phyloP scores from a whole-genome alignment of 2,888 invertebrate species.

The Orchesellides sinensis region DNA sequence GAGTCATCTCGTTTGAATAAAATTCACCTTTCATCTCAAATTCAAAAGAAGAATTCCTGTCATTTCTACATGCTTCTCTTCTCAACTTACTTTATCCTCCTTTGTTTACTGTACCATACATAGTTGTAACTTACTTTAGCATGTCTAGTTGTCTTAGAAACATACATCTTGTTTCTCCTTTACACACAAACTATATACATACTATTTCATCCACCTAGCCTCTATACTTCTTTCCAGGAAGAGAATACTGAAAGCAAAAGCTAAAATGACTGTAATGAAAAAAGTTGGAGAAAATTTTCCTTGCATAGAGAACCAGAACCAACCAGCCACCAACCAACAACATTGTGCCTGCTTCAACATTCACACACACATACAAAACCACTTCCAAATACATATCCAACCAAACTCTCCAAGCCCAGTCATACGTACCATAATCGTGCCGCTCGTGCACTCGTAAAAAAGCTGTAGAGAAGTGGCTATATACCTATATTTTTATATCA shows the following conservation, averaged over 20 bases:
- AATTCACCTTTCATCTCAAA: slow-evolving; percentile 55
- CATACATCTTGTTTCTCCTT: slow-evolving; percentile 7
- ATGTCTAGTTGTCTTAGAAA: background rate
- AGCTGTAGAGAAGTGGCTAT: too few relatives aligned
- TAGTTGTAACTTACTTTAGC: slow-evolving; percentile 25
- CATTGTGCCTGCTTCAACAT: background rate
- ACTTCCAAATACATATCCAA: too few relatives aligned
- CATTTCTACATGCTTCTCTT: slow-evolving; percentile 39
- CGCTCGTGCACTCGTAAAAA: background rate
- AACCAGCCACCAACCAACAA: background rate
- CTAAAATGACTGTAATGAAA: background rate
- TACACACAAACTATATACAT: background rate
- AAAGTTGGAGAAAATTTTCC: background rate
- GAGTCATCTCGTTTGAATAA: slow-evolving; percentile 51
- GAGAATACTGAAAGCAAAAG: background rate
- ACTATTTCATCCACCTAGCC: too few relatives aligned
- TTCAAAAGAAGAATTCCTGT: slow-evolving; percentile 63
- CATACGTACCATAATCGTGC: background rate
- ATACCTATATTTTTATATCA: too few relatives aligned
- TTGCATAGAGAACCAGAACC: too few relatives aligned
- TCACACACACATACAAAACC: background rate
- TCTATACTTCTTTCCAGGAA: slow-evolving; percentile 5
- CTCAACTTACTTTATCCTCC: slow-evolving; percentile 11
- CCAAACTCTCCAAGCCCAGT: background rate
- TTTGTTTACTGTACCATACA: slow-evolving; percentile 48